These are phyloP conservation scores for Hylaeus volcanicus DNA, from an alignment of 1,140 invertebrate genomes.

Conservation along the genomic window DNA sequence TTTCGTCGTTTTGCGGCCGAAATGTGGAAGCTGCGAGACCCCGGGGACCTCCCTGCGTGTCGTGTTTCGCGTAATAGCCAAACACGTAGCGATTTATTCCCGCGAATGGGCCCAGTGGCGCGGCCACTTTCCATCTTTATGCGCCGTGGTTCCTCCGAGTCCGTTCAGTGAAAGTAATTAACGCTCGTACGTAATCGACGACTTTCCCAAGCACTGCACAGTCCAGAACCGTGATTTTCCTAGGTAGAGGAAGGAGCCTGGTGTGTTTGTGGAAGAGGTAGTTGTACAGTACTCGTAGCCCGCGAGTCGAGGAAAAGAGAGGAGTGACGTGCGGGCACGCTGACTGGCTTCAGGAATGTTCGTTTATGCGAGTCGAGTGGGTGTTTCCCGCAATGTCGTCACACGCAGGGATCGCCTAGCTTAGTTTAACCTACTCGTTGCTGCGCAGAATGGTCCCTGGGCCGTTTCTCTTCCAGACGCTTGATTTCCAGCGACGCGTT, in stretches of 20 bases:
- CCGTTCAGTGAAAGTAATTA: conserved; percentile 36
- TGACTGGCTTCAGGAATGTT: background rate
- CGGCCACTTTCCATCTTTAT: background rate
- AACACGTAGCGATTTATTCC: background rate
- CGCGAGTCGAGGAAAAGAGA: no score
- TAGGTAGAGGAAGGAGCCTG: no score
- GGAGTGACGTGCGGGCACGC: no score
- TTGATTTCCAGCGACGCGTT: no score
- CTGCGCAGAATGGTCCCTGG: no score
- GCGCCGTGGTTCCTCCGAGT: background rate
- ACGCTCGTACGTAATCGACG: background rate
- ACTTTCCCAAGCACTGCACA: background rate
- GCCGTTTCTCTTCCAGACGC: no score
- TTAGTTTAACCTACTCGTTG: background rate
- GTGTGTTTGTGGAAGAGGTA: no score
- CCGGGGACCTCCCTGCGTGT: conserved; percentile 12
- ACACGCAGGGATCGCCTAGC: background rate
- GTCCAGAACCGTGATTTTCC: no score
- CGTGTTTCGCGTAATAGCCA: conserved; percentile 22
- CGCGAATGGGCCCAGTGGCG: conserved; percentile 12
- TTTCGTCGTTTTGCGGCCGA: conserved; percentile 60
- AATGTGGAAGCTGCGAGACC: conserved; percentile 53
- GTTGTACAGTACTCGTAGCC: no score
- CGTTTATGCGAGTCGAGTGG: conserved; percentile 12
- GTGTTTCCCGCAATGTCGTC: conserved; percentile 28